Evolutionary conservation across 1,140 invertebrate genomes (phyloP).

Genomic region (Hycleus cichorii): DNA sequence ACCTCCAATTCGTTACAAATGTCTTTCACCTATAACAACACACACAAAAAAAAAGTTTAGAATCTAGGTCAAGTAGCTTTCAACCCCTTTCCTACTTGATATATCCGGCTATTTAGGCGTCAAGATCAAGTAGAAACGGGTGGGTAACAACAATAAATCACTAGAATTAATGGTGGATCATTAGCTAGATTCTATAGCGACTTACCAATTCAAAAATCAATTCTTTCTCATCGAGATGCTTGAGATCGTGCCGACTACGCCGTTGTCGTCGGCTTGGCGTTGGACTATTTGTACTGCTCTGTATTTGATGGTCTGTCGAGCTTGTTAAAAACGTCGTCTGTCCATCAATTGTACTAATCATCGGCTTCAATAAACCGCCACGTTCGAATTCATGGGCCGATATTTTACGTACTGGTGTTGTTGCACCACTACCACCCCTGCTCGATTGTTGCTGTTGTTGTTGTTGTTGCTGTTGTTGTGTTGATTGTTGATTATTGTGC

Average conservation of each 20-base stretch:
- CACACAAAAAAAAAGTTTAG: conserved; percentile 27
- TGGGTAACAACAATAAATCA: too few relatives aligned
- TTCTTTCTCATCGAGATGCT: conserved; percentile 86
- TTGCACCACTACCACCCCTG: conserved; percentile 66
- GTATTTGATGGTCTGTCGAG: conserved; percentile 24
- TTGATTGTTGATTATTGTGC: conserved; percentile 40
- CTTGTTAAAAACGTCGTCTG: conserved; percentile 79
- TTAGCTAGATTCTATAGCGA: not conserved
- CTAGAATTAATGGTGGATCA: too few relatives aligned
- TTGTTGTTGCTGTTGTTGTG: too few relatives aligned
- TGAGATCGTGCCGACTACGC: conserved; percentile 71
- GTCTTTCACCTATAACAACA: conserved; percentile 68
- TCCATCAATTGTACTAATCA: conserved; percentile 82
- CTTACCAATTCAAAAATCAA: conserved; percentile 89
- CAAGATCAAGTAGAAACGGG: too few relatives aligned
- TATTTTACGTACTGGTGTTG: conserved; percentile 89
- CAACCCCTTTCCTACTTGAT: too few relatives aligned
- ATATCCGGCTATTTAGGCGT: too few relatives aligned
- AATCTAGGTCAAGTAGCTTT: too few relatives aligned
- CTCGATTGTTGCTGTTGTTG: conserved; percentile 37
- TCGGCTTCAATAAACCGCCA: conserved; percentile 81
- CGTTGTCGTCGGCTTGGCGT: conserved; percentile 56
- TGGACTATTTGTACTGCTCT: conserved; percentile 35
- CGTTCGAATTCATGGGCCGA: conserved; percentile 93
- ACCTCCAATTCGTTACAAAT: conserved; percentile 95